Base-by-base conservation (phyloP, 2,113 vertebrate species). In the Thymallus thymallus region DNA sequence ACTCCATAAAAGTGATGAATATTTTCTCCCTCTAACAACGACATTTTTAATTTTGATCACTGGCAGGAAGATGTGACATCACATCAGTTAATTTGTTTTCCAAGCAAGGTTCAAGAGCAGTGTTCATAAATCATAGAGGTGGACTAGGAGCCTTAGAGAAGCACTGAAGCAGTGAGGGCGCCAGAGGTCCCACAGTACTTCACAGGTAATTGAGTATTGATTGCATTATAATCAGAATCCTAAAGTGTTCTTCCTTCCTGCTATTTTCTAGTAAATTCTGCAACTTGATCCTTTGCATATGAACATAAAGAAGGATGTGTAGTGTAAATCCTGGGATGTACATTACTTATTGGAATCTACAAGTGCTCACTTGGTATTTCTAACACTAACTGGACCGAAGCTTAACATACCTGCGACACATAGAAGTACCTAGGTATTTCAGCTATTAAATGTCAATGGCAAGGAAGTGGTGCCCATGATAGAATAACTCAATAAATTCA, bases 151-250 rank as follows among this genome's bases (percentile, higher is more conserved):
- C 68, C 69, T 51, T 32, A 73, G 26, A 75, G 69, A 69, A 41
- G 35, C 7, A 9, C 35, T 41, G 35, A 2, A 41, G 68, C 65
- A 45, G 77, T 76, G 69, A 77, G 80, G 79, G 75, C 73, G 71
- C 80, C 80, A 69, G 64, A 77, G 63, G 76, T 79, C 79, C 73
- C 66, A 73, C 82, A 85, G 85, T 83, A 80, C 85, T 81, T 84
- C 72, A 80, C 80, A 82, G 77, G 84, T 91, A 89, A 90, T 91
- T 90, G 82, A 84, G 80, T 89, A 90, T 89, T 85, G 88, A 90
- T 90, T 74, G 79, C 75, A 77, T 86, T 87, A 79, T 86, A 90
- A 88, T 86, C 83, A 84, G 80, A 84, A 78, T 87, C 51, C 51
- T 55, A 88, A 90, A 20, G 86, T 85, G 78, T 82, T 55, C 18